Evolutionary conservation across 2,113 vertebrate genomes (phyloP).

Genomic region (Vidua macroura): DNA sequence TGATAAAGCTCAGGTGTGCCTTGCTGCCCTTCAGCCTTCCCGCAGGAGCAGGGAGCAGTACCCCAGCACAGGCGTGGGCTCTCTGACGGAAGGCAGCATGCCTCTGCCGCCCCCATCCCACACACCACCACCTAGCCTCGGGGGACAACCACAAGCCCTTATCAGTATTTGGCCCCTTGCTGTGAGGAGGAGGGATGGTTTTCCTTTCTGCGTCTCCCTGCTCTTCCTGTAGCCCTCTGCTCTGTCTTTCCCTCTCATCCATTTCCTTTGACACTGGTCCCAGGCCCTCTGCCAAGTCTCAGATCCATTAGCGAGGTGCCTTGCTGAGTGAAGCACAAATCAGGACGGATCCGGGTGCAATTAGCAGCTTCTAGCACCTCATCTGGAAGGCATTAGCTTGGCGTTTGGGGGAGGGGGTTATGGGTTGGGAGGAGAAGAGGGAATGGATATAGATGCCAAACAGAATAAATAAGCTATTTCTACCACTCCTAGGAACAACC

Average conservation of each 20-base stretch:
- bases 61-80: background rate
- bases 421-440: conserved; percentile 29
- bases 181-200: background rate
- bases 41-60: conserved; percentile 1
- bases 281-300: conserved; percentile 79
- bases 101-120: background rate
- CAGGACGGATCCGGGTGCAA: conserved; percentile 75
- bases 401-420: conserved; percentile 49
- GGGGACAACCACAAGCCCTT: conserved; percentile 10
- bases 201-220: conserved; percentile 20
- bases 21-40: background rate
- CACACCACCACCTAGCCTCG: background rate
- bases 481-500: conserved; percentile 33
- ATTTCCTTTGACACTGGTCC: conserved; percentile 78
- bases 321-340: conserved; percentile 82
- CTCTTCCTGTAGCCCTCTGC: conserved; percentile 21
- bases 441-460: conserved; percentile 70
- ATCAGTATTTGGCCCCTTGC: conserved; percentile 3
- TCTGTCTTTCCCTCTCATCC: conserved; percentile 64
- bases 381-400: conserved; percentile 82
- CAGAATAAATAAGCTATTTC: conserved; percentile 70
- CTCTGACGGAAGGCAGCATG: background rate
- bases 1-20: conserved; percentile 59
- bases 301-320: conserved; percentile 83
- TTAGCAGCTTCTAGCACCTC: conserved; percentile 82